Evolutionary conservation across 2,888 invertebrate genomes (phyloP).

Genomic region (Melieria omissa): DNA sequence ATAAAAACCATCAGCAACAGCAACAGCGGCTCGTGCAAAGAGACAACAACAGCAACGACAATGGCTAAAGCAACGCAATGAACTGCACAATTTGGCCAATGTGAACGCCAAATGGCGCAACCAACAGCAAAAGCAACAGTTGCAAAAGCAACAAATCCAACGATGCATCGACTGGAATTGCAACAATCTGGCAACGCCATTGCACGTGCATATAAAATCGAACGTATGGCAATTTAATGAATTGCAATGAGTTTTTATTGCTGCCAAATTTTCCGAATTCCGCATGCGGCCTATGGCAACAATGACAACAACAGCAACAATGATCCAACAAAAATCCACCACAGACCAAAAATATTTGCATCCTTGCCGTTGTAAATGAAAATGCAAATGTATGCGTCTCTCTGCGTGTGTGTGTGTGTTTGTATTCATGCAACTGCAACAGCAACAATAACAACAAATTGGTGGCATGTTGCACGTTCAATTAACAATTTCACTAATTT

Average conservation of each 20-base stretch:
- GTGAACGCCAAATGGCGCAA: no score
- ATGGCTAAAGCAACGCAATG: no score
- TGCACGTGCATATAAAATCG: conserved; percentile 40
- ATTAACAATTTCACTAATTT: conserved; percentile 39
- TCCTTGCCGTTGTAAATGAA: conserved; percentile 21
- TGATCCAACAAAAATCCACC: not conserved
- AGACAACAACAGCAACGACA: no score
- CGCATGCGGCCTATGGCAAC: not conserved
- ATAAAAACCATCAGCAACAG: no score
- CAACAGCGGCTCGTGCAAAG: no score
- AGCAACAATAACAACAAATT: conserved; percentile 22
- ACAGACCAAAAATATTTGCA: conserved; percentile 3
- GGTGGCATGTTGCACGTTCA: conserved; percentile 28
- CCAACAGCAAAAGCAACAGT: no score
- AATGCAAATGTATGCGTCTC: conserved; percentile 8
- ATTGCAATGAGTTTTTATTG: conserved; percentile 50
- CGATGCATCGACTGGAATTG: no score
- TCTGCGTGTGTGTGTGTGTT: conserved; percentile 6
- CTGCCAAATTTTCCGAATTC: not conserved
- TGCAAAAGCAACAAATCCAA: no score
- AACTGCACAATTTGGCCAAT: no score
- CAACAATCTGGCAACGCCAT: no score
- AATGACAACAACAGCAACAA: conserved; percentile 3
- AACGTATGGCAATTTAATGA: conserved; percentile 50
- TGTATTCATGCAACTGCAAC: not conserved